Evolutionary conservation across 2,797 vertebrate species (phyloP).

Genomic region (Gadopsis bispinosus): DNA sequence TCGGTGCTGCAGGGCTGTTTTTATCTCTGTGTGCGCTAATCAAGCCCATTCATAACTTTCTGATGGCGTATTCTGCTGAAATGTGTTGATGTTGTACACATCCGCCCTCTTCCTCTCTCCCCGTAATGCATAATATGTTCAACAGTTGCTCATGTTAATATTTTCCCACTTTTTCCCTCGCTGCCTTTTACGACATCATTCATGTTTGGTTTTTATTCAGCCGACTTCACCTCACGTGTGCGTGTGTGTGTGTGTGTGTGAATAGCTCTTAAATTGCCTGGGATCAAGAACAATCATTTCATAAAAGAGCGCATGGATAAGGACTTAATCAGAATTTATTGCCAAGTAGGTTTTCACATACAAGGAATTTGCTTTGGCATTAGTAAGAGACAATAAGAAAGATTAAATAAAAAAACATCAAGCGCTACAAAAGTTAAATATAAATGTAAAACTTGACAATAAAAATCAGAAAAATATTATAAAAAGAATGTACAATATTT

Average conservation of each 20-base stretch:
- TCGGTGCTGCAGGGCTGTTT: constrained; percentile 53
- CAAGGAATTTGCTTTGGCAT: no score
- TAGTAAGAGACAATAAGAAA: no score
- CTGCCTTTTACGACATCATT: not conserved
- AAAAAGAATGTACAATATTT: no score
- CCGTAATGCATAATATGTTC: constrained; percentile 1
- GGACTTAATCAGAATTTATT: no score
- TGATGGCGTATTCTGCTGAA: constrained; percentile 19
- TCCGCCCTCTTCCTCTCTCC: constrained; percentile 28
- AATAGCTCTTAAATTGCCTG: not conserved
- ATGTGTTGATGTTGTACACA: constrained; percentile 33
- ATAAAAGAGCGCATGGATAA: not conserved
- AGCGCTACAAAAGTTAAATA: no score
- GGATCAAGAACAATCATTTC: not conserved
- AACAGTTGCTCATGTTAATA: constrained; percentile 3
- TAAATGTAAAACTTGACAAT: no score
- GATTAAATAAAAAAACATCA: no score
- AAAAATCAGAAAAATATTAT: no score
- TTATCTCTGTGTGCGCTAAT: constrained; percentile 66
- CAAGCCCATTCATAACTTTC: constrained; percentile 44
- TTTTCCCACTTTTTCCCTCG: constrained; percentile 1
- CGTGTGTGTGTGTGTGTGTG: not conserved
- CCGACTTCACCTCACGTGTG: not conserved
- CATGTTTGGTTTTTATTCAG: constrained; percentile 5
- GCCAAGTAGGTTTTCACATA: no score